Base-by-base conservation (phyloP, 2,888 invertebrate genomes). In the Temnothorax ravouxi region DNA sequence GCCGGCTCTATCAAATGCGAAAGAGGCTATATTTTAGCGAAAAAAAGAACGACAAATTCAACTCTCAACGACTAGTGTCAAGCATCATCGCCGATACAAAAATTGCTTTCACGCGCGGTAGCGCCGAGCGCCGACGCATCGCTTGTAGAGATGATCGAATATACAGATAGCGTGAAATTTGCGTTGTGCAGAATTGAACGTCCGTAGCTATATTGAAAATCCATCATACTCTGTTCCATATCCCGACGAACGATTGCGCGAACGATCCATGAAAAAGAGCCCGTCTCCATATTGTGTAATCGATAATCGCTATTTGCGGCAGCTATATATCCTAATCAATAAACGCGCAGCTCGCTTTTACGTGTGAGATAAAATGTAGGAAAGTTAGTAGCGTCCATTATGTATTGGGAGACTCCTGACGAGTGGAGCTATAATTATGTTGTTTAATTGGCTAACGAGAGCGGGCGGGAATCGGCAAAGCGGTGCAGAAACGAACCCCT, bases 381-480 rank as follows among this genome's bases (percentile, higher is more conserved):
- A 44, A 29, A 66, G 84, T 79, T 76, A 50, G 56, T 67, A 83
- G 84, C 88, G 81, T 89, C 87, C 89, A 86, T 75, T 38, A 61
- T 90, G 83, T 67, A 62, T 72, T 62, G 56, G 52, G 79, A 62
- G 86, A 44, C 74, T 61, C 83, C 81, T 61, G 34, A 38, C 38
- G 18, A 56, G 47, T 71, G 29, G 54, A 52, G 77, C 84, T 87
- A 87, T 92, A 93, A 93, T 93, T 92, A 93, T 89, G 88, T 91
- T 88, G 90, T 91, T 93, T 93, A 94, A 93, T 93, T 92, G 93
- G 85, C 89, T 92, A 92, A 93, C 92, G 90, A 93, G 91, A 88
- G 25, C 72, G 83, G 87, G 87, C 88, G 71, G 85, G 86, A 86
- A 89, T 88, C 87, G 87, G 77, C 88, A 83, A 86, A 88, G 86